A percentile compares a stretch with the other conserved stretches of the same genome.
These are phyloP conservation scores for Acanthosepion esculentum DNA, from an alignment of 2,888 invertebrate species.

Conservation along the genomic window DNA sequence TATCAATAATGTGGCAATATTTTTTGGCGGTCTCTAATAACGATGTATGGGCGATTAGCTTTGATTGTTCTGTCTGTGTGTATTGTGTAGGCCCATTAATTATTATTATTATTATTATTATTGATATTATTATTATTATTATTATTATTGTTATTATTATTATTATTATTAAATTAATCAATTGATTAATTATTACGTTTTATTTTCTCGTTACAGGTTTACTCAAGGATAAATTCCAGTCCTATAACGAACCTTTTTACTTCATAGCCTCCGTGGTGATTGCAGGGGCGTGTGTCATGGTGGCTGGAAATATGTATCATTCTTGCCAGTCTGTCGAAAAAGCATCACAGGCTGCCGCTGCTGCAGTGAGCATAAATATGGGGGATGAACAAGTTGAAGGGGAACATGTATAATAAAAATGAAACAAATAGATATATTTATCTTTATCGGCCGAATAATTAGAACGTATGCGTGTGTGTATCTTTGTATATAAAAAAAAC, in stretches of 20 bases:
- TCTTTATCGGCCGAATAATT: background rate
- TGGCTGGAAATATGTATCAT: constrained; percentile 33
- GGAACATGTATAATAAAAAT: background rate
- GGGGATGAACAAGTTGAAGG: background rate
- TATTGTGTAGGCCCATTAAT: too few relatives aligned
- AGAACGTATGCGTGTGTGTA: background rate
- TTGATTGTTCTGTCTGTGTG: too few relatives aligned
- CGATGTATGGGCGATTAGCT: too few relatives aligned
- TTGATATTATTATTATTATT: too few relatives aligned
- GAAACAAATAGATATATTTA: background rate
- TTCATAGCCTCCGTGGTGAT: constrained; percentile 40
- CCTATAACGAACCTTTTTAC: constrained; percentile 46
- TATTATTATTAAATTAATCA: too few relatives aligned
- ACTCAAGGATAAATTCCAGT: constrained; percentile 39
- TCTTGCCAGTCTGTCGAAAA: background rate
- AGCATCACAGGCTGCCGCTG: background rate
- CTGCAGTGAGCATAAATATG: background rate
- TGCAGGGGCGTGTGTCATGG: constrained; percentile 46
- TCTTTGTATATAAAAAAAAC: background rate
- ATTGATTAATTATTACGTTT: too few relatives aligned
- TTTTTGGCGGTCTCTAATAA: too few relatives aligned
- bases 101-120: too few relatives aligned
- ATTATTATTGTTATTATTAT: too few relatives aligned
- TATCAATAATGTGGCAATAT: too few relatives aligned
- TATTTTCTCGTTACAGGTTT: background rate